phyloP scores from a whole-genome alignment of 2,797 vertebrate species.

The Clangula hyemalis region DNA sequence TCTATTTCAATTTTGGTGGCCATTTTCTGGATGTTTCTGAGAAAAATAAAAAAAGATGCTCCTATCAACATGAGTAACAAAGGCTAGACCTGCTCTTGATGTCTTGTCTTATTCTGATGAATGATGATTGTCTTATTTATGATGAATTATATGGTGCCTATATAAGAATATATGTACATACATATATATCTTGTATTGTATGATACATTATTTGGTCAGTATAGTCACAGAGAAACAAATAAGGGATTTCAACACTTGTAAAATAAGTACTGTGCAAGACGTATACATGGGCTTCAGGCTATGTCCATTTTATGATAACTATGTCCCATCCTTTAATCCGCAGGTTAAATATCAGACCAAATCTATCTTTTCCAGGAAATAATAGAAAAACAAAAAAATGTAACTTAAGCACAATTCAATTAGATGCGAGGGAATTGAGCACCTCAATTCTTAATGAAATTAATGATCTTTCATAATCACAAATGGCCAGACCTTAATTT shows the following conservation, averaged over 20 bases:
- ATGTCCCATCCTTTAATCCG: neutral
- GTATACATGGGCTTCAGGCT: neutral
- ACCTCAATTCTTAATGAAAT: constrained; percentile 71
- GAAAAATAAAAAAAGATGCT: neutral
- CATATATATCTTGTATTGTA: neutral
- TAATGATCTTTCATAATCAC: constrained; percentile 70
- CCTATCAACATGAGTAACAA: neutral
- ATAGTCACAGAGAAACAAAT: neutral
- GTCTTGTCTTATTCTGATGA: neutral
- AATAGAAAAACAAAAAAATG: constrained; percentile 67
- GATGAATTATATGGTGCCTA: neutral
- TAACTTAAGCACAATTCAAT: constrained; percentile 73
- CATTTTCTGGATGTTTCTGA: neutral
- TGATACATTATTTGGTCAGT: neutral
- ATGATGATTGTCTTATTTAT: too few relatives aligned
- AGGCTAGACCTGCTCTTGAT: neutral
- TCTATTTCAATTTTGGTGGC: neutral
- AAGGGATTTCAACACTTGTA: neutral
- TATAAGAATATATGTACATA: too few relatives aligned
- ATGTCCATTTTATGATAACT: neutral
- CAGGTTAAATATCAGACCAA: constrained; percentile 38
- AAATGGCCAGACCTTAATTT: constrained; percentile 73
- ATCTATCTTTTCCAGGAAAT: constrained; percentile 35
- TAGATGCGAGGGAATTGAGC: constrained; percentile 66
- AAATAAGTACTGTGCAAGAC: neutral